These are phyloP conservation scores for Enteromius radiatus DNA, from an alignment of 2,797 vertebrate genomes.

Conservation along the genomic window DNA sequence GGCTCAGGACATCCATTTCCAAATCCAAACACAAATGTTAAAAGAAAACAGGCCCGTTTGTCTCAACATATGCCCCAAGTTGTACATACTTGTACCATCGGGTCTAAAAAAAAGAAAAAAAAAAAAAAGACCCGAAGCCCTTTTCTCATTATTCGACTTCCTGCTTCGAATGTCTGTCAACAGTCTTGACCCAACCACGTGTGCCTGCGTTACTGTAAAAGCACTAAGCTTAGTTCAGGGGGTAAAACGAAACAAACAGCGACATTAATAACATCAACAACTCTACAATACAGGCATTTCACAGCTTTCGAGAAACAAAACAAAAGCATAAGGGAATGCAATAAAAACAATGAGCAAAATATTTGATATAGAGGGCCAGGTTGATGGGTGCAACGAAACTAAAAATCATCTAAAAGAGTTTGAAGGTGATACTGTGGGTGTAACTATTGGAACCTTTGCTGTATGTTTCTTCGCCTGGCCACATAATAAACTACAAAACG, in stretches of 20 bases:
- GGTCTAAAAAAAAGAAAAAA: neutral
- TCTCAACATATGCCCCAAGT: constrained; percentile 11
- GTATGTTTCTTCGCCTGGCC: constrained; percentile 7
- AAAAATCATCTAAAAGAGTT: constrained; percentile 43
- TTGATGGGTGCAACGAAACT: neutral
- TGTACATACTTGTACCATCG: neutral
- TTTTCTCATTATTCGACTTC: constrained; percentile 16
- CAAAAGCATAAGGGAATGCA: constrained; percentile 49
- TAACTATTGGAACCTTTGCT: neutral
- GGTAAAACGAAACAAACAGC: constrained; percentile 16
- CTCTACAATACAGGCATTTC: constrained; percentile 53
- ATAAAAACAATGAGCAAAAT: constrained; percentile 22
- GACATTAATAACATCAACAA: constrained; percentile 38
- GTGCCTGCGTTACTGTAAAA: constrained; percentile 10
- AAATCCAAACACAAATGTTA: constrained; percentile 5
- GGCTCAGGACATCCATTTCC: neutral
- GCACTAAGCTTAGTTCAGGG: constrained; percentile 14
- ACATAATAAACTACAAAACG: constrained; percentile 18
- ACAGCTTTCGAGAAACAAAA: constrained; percentile 52
- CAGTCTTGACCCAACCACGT: constrained; percentile 5
- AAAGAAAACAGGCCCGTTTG: neutral
- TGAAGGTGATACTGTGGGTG: constrained; percentile 11
- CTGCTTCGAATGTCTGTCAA: constrained; percentile 7
- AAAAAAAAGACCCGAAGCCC: too few species aligned
- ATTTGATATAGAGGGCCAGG: neutral